Conservation (phyloP, 2,113 vertebrate species). For the Cyanoramphus novaezelandiae region DNA sequence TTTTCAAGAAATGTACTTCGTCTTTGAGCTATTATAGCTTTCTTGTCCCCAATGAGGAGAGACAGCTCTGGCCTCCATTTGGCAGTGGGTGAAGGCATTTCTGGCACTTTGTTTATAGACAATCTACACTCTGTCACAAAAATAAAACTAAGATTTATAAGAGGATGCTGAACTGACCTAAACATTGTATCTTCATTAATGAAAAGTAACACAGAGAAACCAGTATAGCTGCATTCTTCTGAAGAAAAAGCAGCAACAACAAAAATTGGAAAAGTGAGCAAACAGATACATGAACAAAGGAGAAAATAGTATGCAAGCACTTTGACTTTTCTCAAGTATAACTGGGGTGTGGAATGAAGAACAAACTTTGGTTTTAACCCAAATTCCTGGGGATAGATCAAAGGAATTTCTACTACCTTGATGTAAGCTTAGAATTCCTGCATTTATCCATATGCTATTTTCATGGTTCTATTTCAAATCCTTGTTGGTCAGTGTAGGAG, state of each 20-base stretch:
- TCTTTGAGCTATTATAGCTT: not conserved
- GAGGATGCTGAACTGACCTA: conserved; percentile 26
- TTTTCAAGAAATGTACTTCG: not conserved
- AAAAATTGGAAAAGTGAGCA: not conserved
- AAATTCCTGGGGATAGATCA: not conserved
- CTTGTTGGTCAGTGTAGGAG: not conserved
- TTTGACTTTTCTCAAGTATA: not conserved
- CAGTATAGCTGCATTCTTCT: not conserved
- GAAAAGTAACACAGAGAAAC: not conserved
- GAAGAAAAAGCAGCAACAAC: not conserved
- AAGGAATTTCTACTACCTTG: not conserved
- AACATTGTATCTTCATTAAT: conserved; percentile 20
- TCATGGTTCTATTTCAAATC: conserved; percentile 14
- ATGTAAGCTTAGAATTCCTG: not conserved
- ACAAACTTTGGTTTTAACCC: not conserved
- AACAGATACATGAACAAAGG: not conserved
- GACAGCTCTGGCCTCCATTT: conserved; percentile 24
- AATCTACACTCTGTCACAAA: conserved; percentile 53
- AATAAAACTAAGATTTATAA: conserved; percentile 61
- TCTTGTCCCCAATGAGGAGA: conserved; percentile 31
- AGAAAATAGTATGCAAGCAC: not conserved
- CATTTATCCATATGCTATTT: not conserved
- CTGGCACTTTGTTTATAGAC: conserved; percentile 37
- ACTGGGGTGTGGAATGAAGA: not conserved
- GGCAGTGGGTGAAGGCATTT: conserved; percentile 5